Evolutionary conservation across 2,113 vertebrate genomes (phyloP).

Genomic region (Delphinapterus leucas): DNA sequence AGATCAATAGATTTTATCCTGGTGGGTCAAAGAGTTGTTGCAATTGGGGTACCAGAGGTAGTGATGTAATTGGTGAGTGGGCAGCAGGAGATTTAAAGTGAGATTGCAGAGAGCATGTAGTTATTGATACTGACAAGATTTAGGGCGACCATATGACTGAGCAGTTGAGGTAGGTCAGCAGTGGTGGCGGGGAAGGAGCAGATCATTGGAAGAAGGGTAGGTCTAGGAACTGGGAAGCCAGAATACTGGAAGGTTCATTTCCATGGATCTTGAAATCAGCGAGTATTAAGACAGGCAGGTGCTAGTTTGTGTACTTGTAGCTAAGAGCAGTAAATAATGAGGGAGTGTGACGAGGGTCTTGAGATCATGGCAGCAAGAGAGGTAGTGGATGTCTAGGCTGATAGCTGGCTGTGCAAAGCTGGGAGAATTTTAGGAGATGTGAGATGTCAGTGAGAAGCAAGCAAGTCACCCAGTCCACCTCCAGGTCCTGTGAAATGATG

Average conservation of each 20-base stretch:
- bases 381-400: neutral
- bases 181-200: neutral
- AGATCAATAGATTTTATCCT: neutral
- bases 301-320: neutral
- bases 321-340: neutral
- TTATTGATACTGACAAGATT: neutral
- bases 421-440: neutral
- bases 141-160: neutral
- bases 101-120: neutral
- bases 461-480: neutral
- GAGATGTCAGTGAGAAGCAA: neutral
- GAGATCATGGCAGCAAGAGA: neutral
- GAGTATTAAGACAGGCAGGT: neutral
- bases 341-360: neutral
- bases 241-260: neutral
- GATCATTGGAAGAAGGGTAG: neutral
- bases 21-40: neutral
- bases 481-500: neutral
- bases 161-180: neutral
- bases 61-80: neutral
- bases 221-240: neutral
- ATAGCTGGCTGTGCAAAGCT: neutral
- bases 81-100: neutral
- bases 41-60: neutral
- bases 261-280: neutral